Base-by-base conservation (phyloP, 1,140 invertebrate genomes). In the Palaemon carinicauda region DNA sequence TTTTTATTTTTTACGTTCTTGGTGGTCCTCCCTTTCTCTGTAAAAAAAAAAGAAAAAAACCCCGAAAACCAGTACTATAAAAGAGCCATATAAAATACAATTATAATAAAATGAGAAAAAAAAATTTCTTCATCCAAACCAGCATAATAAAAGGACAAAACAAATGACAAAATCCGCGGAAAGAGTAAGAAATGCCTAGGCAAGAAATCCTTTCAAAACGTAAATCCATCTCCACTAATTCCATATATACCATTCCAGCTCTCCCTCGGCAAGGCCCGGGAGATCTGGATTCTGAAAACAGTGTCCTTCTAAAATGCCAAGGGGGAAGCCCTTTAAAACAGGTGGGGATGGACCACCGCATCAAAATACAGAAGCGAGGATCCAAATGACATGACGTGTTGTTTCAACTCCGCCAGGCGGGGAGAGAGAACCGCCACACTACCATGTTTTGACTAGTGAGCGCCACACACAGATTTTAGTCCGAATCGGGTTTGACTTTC, bases 381-480 rank as follows among this genome's bases (percentile, higher is more conserved):
- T 86, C 77, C 83, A 86, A 86, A 86, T 86, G 83, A 86, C 83
- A 86, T 51, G 50, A 54, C 77, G 50, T 86, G 83, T 86, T 86
- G 83, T 86, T 86, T 79, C 83, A 86, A 77, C 60, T 33, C 83
- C 50, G 51, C 83, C 71, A 73, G 52, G 81, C 81, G 81, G 65
- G 81, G 81, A 69, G 27, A 75, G 83, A 69, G 60, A 69, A 50
- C 41, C 60, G 83, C 83, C 83, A 86, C 83, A 54, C 41, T 60
- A 86, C 77, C 83, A 73, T 86, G 83, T 86, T 86, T 86, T 86
- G 83, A 86, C 83, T 79, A 86, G 83, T 86, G 83, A 86, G 83
- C 83, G 77, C 41, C 77, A 79, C 56, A 65, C 29, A 79, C 83
- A 86, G 83, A 86, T 86, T 86, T 86, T 79, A 77, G 77, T 77